Evolutionary conservation across 2,888 invertebrate species (phyloP), one percentile per base, ranked within the genome.

Genomic region (Pomacea canaliculata): DNA sequence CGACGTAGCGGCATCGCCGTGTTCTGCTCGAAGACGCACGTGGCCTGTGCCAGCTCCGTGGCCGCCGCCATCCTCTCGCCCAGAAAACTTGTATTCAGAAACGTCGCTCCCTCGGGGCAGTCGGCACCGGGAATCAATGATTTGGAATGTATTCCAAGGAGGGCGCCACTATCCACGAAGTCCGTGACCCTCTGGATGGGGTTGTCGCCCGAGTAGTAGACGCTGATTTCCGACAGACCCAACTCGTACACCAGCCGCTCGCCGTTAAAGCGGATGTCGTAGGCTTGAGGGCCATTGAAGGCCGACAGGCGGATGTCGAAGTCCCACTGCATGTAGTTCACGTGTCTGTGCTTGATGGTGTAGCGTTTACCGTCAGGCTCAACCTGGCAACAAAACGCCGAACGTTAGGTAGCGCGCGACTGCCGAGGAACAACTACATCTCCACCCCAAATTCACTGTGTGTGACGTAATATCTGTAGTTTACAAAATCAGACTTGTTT

Each of bases 181-280:
- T 75, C 73, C 0, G 85, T 80, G 65, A 84, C 79, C 37, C 78
- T 71, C 18, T 78, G 71, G 10, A 77, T 78, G 7, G 88, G 85
- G 48, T 81, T 82, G 48, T 80, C 66, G 0, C 85, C 88, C 0
- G 86, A 83, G 76, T 88, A 88, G 65, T 85, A 81, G 1, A 85
- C 86, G 9, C 83, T 81, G 13, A 88, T 82, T 76, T 89, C 89
- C 62, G 87, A 87, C 37, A 88, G 71, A 70, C 87, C 84, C 8
- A 89, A 77, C 79, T 89, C 89, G 74, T 88, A 89, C 9, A 84
- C 85, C 27, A 89, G 85, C 60, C 87, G 79, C 67, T 88, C 83
- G 7, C 80, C 80, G n/a, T 82, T 74, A 76, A 80, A 89, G 27
- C 83, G 78, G 19, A 88, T 79, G 72, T 87, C 84, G 75, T 83